Evolutionary conservation across 2,113 vertebrate genomes (phyloP), one percentile per base, ranked within the genome.

Genomic region (Eubucco bourcierii): DNA sequence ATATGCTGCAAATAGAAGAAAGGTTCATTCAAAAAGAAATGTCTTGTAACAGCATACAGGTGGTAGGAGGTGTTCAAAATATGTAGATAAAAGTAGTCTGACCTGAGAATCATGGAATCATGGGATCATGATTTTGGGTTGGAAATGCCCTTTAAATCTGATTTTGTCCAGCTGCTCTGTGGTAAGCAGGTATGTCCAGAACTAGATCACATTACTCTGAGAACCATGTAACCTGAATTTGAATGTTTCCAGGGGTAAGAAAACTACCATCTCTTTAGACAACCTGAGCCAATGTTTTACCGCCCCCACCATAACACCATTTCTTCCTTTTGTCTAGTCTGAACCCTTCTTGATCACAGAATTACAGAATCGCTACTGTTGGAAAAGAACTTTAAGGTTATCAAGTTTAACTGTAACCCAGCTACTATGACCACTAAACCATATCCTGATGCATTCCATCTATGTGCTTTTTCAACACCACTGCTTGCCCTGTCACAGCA

Each of bases 191-290:
- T 10, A 44, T 12, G 11, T n/a, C n/a, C 39, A 27, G 21, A 24
- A 25, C 10, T 24, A 28, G 7, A 21, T 28, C 14, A n/a, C 2
- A 11, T 4, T 71, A 9, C 6, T 4, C 29, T 55, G 17, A 71
- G 5, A 10, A 12, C 3, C 0, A 0, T 24, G 6, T 10, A 37
- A 3, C 6, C 28, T 53, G 34, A 46, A 11, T 10, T 10, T 31
- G 14, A 31, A 9, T 28, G 21, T 71, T 53, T 71, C 20, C 16
- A 60, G 28, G 3, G 7, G 27, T 24, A 5, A 23, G 47, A 10
- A 50, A 50, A 21, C 47, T 33, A 15, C 6, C 6, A 12, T 12
- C 10, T 4, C 2, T 47, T 37, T 41, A 28, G 41, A 5, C 6
- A 59, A 23, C 8, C 2, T 46, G 21, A 23, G 21, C 21, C 21